A percentile compares a stretch with the other conserved stretches of the same genome.
Evolutionary conservation across 2,113 vertebrate species (phyloP).

Genomic region (Burhinus bistriatus): DNA sequence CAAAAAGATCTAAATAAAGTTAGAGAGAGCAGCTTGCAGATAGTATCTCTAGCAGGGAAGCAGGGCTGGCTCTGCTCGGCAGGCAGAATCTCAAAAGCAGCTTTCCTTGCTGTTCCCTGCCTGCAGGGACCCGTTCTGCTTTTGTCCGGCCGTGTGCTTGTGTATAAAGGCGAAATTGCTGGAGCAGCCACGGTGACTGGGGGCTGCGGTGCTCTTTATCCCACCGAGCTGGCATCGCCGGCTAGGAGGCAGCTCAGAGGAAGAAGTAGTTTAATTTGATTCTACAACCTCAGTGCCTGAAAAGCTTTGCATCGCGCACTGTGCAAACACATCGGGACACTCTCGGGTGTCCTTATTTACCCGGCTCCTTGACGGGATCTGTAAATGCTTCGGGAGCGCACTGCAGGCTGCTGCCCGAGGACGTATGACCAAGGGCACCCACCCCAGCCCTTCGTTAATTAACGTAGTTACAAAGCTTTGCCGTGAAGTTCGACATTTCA

Average conservation of each 20-base stretch:
- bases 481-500: fast-evolving
- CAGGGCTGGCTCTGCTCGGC: background rate
- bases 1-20: background rate
- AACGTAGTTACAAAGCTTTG: fast-evolving
- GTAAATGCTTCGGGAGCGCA: fast-evolving
- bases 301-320: fast-evolving
- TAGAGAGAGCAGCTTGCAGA: background rate
- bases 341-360: background rate
- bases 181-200: background rate
- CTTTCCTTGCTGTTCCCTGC: background rate
- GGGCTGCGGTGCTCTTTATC: background rate
- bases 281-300: background rate
- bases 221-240: background rate
- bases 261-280: background rate
- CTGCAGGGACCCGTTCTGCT: background rate
- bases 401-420: fast-evolving
- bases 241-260: background rate
- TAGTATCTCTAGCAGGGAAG: background rate
- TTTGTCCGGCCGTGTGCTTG: fast-evolving
- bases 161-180: background rate
- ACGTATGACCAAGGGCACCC: fast-evolving
- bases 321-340: background rate
- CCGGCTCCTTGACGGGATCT: background rate
- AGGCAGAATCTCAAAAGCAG: background rate
- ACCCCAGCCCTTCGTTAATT: background rate